phyloP scores from a whole-genome alignment of 2,797 vertebrate genomes.

The Oceanodroma leucorhoa region DNA sequence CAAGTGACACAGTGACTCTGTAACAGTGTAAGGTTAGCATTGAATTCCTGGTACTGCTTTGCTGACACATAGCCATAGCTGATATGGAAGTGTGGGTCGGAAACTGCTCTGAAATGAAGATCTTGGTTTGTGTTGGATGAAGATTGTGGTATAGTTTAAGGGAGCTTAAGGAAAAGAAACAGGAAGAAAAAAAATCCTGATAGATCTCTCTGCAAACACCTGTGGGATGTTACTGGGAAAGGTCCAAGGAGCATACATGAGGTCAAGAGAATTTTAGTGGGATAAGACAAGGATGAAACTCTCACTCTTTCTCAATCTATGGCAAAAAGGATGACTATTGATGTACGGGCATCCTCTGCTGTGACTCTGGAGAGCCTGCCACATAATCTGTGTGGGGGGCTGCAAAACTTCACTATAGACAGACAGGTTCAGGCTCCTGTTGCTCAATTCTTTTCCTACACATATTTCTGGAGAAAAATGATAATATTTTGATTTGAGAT shows the following conservation, averaged over 20 bases:
- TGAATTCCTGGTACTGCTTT: background rate
- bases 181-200: background rate
- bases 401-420: background rate
- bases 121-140: background rate
- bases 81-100: background rate
- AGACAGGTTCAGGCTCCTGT: background rate
- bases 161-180: background rate
- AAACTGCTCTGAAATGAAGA: background rate
- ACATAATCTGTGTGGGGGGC: background rate
- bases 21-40: background rate
- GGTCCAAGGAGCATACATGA: background rate
- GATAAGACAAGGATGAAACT: background rate
- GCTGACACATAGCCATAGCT: background rate
- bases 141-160: background rate
- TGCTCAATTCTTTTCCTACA: background rate
- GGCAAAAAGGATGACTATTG: background rate
- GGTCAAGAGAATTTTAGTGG: background rate
- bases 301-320: background rate
- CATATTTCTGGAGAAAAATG: background rate
- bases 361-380: background rate
- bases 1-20: background rate
- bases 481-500: background rate
- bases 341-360: background rate
- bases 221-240: background rate
- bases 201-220: background rate